Conservation (phyloP, 2,797 vertebrate genomes). For the Petrocephalus schoutedeni region DNA sequence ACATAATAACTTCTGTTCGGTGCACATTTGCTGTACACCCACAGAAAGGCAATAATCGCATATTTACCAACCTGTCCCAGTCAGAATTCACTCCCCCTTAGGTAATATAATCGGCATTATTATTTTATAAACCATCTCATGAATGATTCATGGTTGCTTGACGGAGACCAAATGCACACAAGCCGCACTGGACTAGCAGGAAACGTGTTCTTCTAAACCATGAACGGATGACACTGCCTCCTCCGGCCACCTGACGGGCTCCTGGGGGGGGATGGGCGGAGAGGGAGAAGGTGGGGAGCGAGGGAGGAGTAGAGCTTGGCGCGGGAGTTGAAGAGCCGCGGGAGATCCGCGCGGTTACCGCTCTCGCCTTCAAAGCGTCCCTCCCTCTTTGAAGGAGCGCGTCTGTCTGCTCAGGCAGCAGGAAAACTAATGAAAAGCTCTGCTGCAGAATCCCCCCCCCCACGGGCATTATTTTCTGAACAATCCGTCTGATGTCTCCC, state of each 20-base stretch:
- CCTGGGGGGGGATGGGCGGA: background rate
- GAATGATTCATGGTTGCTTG: background rate
- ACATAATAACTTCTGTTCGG: background rate
- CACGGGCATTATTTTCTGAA: background rate
- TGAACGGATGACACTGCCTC: background rate
- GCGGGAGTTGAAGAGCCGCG: background rate
- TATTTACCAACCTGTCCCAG: background rate
- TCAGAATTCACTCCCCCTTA: background rate
- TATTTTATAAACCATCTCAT: conserved; percentile 11
- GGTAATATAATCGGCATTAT: background rate
- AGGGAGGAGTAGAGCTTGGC: background rate
- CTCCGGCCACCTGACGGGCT: background rate
- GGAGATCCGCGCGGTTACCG: background rate
- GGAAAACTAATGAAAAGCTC: background rate
- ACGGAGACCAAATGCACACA: background rate
- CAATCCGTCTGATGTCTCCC: background rate
- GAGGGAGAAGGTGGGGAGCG: background rate
- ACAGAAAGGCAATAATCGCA: background rate
- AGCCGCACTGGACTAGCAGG: background rate
- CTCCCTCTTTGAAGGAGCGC: background rate
- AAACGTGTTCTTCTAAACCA: background rate
- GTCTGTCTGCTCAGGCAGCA: background rate
- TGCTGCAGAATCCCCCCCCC: background rate
- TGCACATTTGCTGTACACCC: background rate
- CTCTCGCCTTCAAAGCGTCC: background rate